Base-by-base conservation (phyloP, 1,140 invertebrate species). In the Ephestia elutella region DNA sequence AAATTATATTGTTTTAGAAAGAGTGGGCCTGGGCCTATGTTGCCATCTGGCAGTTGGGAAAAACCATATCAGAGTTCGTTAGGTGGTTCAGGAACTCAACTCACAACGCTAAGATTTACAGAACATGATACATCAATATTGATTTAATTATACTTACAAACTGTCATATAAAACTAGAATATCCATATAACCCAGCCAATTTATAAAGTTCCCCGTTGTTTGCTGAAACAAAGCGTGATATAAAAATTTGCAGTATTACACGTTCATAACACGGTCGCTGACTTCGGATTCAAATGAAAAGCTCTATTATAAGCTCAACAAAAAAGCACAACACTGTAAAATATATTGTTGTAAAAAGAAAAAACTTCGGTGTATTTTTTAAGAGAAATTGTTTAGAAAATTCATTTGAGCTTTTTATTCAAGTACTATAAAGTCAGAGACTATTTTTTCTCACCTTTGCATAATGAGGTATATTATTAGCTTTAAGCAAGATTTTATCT, bases 231-330 rank as follows among this genome's bases (percentile, higher is more conserved):
- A 44, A 44, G 38, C 38, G 38, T 15, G 38, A n/a, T 44, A 44
- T 44, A 44, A 44, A 44, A n/a, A 44, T 44, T 44, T 44, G 38
- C 38, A 44, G 38, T 44, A 44, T 44, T 44, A 44, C 38, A 44
- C 38, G 38, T 44, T 44, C 38, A 44, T 44, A 44, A 44, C 38
- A 44, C 38, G 38, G 38, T 44, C 38, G 15, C 5, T 44, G 38
- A 44, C 38, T 44, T n/a, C 38, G n/a, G 15, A 44, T 44, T 44
- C 38, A 44, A 44, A 44, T 44, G 38, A 44, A 44, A 44, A 44
- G 38, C 38, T n/a, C 15, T 44, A 44, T 44, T 44, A 44, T 5
- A 44, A 44, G 38, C 38, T 44, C 38, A 15, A n/a, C 13, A 35
- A 35, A 35, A 35, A 35, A 35, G 13, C 15, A 17, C 13, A 17